Conservation (phyloP, 2,113 vertebrate species). For the Syngnathus scovelli region DNA sequence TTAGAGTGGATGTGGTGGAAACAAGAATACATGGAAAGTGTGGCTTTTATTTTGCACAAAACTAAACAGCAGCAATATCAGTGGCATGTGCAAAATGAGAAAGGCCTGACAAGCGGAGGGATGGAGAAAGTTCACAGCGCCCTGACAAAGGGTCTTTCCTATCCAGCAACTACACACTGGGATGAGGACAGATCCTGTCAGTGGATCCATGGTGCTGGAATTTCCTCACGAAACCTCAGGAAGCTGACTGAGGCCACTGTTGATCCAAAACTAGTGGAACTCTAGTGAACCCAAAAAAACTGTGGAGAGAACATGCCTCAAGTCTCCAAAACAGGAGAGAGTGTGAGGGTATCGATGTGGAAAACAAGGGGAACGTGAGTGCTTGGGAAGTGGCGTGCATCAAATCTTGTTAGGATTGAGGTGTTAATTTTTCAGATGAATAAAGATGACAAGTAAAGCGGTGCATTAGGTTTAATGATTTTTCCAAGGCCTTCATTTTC, state of each 20-base stretch:
- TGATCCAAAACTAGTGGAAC: slow-evolving; percentile 57
- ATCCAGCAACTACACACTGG: slow-evolving; percentile 41
- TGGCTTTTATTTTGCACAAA: slow-evolving; percentile 30
- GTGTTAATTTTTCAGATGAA: slow-evolving; percentile 38
- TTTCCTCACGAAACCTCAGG: slow-evolving; percentile 63
- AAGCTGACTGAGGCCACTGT: slow-evolving; percentile 49
- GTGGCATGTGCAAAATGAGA: slow-evolving; percentile 18
- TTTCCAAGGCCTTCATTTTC: slow-evolving; percentile 12
- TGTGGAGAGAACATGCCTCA: slow-evolving; percentile 24
- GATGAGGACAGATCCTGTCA: slow-evolving; percentile 66
- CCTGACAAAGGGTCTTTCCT: slow-evolving; percentile 48
- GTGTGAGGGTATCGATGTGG: slow-evolving; percentile 25
- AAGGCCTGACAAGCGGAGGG: slow-evolving; percentile 20
- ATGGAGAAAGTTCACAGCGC: slow-evolving; percentile 40
- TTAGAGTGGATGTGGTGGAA: slow-evolving; percentile 20
- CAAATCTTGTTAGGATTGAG: slow-evolving; percentile 39
- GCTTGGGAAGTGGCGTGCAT: slow-evolving; percentile 50
- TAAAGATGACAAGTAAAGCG: slow-evolving; percentile 54
- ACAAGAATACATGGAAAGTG: slow-evolving; percentile 32
- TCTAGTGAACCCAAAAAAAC: slow-evolving; percentile 35
- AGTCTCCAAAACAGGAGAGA: slow-evolving; percentile 15
- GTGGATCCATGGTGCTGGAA: slow-evolving; percentile 49
- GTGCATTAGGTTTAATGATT: slow-evolving; percentile 40
- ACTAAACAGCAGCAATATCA: slow-evolving; percentile 22
- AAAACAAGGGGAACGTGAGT: slow-evolving; percentile 50